Percentiles rank a stretch among this genome's conserved stretches.
These are phyloP conservation scores for Sebastes fasciatus DNA, from an alignment of 2,113 vertebrate species.

Conservation along the genomic window DNA sequence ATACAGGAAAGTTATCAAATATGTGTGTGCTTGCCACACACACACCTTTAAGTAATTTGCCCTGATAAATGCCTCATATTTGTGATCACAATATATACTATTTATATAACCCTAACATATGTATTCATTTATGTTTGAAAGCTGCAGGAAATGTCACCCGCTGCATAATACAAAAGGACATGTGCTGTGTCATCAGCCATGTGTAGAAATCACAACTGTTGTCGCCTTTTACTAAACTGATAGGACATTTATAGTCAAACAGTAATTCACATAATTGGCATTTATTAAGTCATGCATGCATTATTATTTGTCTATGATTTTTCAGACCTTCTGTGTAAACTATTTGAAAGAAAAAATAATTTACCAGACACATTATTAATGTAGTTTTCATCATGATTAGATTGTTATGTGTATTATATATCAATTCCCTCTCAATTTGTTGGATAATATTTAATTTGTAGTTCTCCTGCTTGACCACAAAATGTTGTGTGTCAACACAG, in stretches of 20 bases:
- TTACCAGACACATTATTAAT: not conserved
- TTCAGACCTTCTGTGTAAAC: not conserved
- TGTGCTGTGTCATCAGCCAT: not conserved
- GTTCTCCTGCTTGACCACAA: not conserved
- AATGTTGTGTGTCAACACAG: not conserved
- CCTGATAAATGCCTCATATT: not conserved
- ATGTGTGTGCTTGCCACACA: not conserved
- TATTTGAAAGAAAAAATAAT: not conserved
- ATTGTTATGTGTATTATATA: not conserved
- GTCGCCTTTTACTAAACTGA: not conserved
- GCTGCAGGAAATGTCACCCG: not conserved
- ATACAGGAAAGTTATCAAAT: not conserved
- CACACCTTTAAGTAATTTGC: not conserved
- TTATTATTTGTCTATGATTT: not conserved
- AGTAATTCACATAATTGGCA: not conserved
- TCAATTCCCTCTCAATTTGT: not conserved
- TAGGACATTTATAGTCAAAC: not conserved
- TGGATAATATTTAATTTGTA: not conserved
- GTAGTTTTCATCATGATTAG: not conserved
- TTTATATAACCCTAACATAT: not conserved
- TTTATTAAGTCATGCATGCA: too few relatives aligned
- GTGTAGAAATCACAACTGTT: not conserved
- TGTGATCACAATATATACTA: not conserved
- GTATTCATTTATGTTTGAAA: not conserved
- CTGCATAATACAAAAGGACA: not conserved